Evolutionary conservation across 1,140 invertebrate species (phyloP), one percentile per base, ranked within the genome.

Genomic region (Trichomalopsis sarcophagae): DNA sequence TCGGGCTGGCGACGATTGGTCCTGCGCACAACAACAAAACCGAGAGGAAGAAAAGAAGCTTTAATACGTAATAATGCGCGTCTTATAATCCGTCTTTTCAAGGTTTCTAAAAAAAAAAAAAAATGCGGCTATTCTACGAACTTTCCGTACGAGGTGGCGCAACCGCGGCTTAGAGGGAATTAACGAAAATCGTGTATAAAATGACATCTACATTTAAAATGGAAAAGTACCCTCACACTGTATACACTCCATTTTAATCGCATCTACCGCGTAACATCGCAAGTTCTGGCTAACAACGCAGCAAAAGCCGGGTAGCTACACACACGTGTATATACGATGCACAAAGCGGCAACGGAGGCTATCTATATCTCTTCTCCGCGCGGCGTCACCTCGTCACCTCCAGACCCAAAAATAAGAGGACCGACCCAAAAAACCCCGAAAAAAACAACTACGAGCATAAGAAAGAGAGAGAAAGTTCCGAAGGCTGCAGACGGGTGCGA

Each of bases 401-500:
- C 17, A 62, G 55, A 62, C 55, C 55, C 55, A 62, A 62, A 62
- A 62, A 21, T 21, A 62, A 62, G 55, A 62, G 55, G 6, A 21
- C 17, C 55, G 55, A 62, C 55, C 55, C 55, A 62, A 62, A 62
- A 62, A 62, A 23, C n/a, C 5, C 27, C 44, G 76, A 40, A 14
- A 36, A 66, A 86, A 74, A 11, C 30, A 36, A 14, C 23, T 14
- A 23, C 23, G 10, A 5, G 3, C 47, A 14, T 36, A 36, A 36
- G 33, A 36, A 36, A 84, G 14, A 55, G 50, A 84, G 62, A 77
- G 21, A 76, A 36, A n/a, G 4, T 13, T 66, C 33, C 50, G 73
- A 66, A 76, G 62, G 36, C 75, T 27, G 47, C 27, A 75, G 13
- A 76, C 30, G 71, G 21, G 73, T 21, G 47, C 3, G 66, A 66